phyloP scores from a whole-genome alignment of 2,113 vertebrate genomes.

The Chiloscyllium plagiosum region DNA sequence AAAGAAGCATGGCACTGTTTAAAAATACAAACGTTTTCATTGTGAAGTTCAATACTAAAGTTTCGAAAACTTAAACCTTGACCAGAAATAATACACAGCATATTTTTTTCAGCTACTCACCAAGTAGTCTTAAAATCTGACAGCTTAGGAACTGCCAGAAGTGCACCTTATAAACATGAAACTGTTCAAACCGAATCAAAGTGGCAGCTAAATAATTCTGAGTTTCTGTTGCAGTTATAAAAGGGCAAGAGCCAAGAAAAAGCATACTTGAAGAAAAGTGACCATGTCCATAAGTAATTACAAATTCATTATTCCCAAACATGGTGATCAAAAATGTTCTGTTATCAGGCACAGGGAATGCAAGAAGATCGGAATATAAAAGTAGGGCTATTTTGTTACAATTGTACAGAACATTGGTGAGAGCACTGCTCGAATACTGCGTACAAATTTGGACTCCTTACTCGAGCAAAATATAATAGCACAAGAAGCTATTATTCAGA shows the following conservation, averaged over 20 bases:
- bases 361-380: no score
- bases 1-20: conserved; percentile 37
- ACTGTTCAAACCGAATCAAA: not conserved
- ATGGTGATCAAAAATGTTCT: no score
- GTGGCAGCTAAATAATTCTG: not conserved
- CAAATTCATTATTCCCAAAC: no score
- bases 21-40: conserved; percentile 29
- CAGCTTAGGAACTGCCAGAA: not conserved
- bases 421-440: no score
- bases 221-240: not conserved
- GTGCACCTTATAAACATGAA: not conserved
- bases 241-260: not conserved
- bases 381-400: no score
- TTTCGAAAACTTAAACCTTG: not conserved
- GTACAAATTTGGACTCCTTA: no score
- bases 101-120: not conserved
- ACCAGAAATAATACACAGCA: not conserved
- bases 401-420: no score
- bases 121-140: not conserved
- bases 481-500: no score
- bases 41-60: not conserved
- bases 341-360: no score
- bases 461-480: no score
- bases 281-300: not conserved
- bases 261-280: not conserved